phyloP scores from a whole-genome alignment of 2,797 vertebrate genomes.

The Xenentodon cancila region DNA sequence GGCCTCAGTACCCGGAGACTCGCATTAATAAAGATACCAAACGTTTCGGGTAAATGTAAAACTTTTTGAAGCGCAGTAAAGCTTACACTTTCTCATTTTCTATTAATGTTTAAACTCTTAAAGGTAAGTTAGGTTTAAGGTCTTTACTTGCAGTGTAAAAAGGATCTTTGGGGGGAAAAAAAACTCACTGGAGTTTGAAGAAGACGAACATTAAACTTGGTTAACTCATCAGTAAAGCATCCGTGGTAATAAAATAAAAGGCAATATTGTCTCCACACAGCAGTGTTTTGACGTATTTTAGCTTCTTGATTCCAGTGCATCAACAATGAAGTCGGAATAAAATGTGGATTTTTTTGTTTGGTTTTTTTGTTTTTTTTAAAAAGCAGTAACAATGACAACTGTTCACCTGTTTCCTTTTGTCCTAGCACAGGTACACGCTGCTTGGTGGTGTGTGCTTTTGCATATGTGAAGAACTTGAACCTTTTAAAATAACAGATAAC shows the following conservation, averaged over 20 bases:
- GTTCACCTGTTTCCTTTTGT: constrained; percentile 11
- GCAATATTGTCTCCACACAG: too few species aligned
- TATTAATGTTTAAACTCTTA: too few species aligned
- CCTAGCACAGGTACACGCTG: constrained; percentile 2
- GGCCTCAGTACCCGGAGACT: too few species aligned
- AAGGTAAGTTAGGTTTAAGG: too few species aligned
- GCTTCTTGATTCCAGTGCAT: constrained; percentile 61
- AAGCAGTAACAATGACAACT: constrained; percentile 3
- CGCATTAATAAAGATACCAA: too few species aligned
- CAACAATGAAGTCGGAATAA: constrained; percentile 27
- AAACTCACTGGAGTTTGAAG: constrained; percentile 2
- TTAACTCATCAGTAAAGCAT: constrained; percentile 26
- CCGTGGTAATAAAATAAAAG: neutral
- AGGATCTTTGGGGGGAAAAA: constrained; percentile 49
- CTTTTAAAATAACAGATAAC: too few species aligned
- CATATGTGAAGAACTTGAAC: constrained; percentile 21
- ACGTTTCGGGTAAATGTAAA: too few species aligned
- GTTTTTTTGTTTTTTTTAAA: too few species aligned
- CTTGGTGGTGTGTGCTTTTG: constrained; percentile 36
- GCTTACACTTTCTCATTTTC: too few species aligned
- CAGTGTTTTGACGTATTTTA: neutral
- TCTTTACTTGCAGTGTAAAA: too few species aligned
- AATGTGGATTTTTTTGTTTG: too few species aligned
- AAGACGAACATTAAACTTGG: neutral
- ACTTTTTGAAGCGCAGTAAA: neutral